Conservation (phyloP, 2,113 vertebrate species). For the Ctenodactylus gundi region DNA sequence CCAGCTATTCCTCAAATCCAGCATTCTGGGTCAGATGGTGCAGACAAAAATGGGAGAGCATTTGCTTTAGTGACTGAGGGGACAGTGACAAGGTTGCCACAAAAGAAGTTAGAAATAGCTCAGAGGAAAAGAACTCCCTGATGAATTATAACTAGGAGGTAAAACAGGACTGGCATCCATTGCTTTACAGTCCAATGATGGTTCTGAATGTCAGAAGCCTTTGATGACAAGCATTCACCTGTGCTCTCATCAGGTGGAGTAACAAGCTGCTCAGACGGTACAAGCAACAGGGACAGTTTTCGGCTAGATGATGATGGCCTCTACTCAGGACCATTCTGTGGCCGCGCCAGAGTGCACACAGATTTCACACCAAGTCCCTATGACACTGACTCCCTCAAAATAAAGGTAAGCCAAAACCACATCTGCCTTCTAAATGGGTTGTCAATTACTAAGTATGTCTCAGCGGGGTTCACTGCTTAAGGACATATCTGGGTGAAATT, state of each 20-base stretch:
- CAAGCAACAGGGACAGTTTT: conserved; percentile 92
- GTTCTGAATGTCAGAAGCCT: not conserved
- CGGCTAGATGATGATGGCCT: conserved; percentile 88
- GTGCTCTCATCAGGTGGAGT: conserved; percentile 88
- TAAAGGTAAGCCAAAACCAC: conserved; percentile 87
- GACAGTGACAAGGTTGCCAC: not conserved
- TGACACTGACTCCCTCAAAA: conserved; percentile 94
- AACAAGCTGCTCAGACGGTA: conserved; percentile 92
- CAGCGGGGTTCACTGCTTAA: not conserved
- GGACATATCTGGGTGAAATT: not conserved
- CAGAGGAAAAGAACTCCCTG: not conserved
- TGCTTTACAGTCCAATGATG: not conserved
- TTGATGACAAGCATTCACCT: not conserved
- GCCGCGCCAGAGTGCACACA: conserved; percentile 92
- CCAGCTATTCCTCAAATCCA: not conserved
- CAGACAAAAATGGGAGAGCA: not conserved
- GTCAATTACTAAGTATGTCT: not conserved
- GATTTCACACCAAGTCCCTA: conserved; percentile 95
- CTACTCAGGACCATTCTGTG: conserved; percentile 89
- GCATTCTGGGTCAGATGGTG: not conserved
- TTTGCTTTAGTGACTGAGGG: not conserved
- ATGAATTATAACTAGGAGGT: not conserved
- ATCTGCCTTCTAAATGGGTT: not conserved
- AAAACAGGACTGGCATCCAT: not conserved
- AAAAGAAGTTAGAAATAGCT: not conserved